These are phyloP conservation scores for Zosterops japonicus DNA, from an alignment of 2,113 vertebrate species.

Conservation along the genomic window DNA sequence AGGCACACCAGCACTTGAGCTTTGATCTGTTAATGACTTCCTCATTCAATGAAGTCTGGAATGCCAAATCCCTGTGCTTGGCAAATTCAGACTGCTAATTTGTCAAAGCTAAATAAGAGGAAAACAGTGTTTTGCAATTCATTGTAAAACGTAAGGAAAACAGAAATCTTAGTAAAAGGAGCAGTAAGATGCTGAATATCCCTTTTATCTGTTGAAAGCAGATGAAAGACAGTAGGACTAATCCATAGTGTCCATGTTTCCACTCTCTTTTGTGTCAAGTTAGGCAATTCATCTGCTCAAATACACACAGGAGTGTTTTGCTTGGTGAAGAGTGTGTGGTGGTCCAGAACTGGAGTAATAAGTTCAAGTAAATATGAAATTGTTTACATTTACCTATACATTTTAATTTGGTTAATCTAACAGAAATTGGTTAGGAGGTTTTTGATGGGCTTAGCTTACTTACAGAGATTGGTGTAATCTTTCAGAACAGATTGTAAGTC, in stretches of 20 bases:
- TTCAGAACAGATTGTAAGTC: not conserved
- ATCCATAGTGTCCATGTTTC: not conserved
- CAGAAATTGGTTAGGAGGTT: not conserved
- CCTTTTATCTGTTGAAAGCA: not conserved
- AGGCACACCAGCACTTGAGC: not conserved
- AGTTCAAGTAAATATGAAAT: not conserved
- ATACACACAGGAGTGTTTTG: not conserved
- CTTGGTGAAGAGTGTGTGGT: not conserved
- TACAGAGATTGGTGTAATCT: not conserved
- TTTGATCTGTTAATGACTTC: slow-evolving; percentile 41
- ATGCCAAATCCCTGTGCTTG: not conserved
- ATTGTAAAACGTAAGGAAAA: not conserved
- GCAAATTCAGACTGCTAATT: not conserved
- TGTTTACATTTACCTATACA: fast-evolving
- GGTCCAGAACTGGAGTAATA: not conserved
- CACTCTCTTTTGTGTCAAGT: not conserved
- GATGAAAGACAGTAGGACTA: not conserved
- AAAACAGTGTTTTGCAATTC: not conserved
- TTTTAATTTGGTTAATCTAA: not conserved
- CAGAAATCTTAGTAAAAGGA: not conserved
- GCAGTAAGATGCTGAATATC: not conserved
- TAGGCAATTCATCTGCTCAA: not conserved
- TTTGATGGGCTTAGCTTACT: not conserved
- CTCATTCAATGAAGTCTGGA: not conserved
- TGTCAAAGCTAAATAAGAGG: not conserved